A percentile compares a stretch with the other conserved stretches of the same genome.
Conservation (phyloP, 1,140 invertebrate genomes). For the Arctopsyche grandis region DNA sequence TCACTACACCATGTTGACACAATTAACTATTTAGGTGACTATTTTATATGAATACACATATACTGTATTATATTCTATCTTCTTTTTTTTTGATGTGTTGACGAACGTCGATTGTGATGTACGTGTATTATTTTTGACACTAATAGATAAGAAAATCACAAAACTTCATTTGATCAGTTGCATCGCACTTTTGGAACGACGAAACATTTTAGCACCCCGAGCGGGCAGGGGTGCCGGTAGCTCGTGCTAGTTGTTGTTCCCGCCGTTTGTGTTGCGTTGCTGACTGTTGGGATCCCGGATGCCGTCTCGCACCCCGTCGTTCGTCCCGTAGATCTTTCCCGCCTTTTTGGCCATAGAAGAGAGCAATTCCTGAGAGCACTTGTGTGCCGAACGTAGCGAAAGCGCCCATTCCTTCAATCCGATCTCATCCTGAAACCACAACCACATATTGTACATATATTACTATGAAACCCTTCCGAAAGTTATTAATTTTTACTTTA, state of each 20-base stretch:
- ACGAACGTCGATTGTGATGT: too few species aligned
- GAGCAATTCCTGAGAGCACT: slow-evolving; percentile 90
- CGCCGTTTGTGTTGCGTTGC: slow-evolving; percentile 58
- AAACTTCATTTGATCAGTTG: slow-evolving; percentile 64
- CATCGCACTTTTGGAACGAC: slow-evolving; percentile 66
- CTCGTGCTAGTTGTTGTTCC: slow-evolving; percentile 67
- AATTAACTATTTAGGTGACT: neutral
- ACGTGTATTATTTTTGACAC: slow-evolving; percentile 5
- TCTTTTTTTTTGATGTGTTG: neutral
- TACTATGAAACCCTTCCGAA: too few species aligned
- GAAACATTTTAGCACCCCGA: slow-evolving; percentile 66
- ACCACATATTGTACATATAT: too few species aligned
- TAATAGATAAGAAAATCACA: neutral
- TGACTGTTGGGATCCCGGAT: slow-evolving; percentile 55
- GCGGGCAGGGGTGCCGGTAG: slow-evolving; percentile 60
- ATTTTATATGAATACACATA: neutral
- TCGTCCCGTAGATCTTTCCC: slow-evolving; percentile 95
- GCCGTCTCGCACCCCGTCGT: slow-evolving; percentile 58
- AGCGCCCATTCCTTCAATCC: slow-evolving; percentile 95
- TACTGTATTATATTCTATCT: neutral
- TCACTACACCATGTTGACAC: slow-evolving; percentile 2
- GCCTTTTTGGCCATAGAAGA: slow-evolving; percentile 96
- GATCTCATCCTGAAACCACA: slow-evolving; percentile 88
- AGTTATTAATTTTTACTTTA: too few species aligned
- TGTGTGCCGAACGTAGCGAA: slow-evolving; percentile 90